Conservation (phyloP, 53 echinoderm and acorn worm species). For the Apostichopus leukothele region DNA sequence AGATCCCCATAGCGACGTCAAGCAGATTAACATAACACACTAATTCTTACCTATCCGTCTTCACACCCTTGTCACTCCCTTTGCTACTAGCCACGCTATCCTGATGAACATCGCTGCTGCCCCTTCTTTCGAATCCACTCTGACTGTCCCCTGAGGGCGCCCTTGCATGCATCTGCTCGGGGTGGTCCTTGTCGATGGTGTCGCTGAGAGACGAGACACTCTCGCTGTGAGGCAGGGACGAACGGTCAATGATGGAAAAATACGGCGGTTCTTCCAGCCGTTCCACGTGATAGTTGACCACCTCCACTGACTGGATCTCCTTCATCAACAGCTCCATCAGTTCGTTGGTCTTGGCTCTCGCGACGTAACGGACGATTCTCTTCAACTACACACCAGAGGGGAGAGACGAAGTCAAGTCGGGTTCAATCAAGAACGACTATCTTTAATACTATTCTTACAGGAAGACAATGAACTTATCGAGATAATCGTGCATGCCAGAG, state of each 20-base stretch:
- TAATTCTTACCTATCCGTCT: constrained; percentile 15
- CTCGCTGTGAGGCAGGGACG: constrained; percentile 71
- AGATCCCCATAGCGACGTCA: no score
- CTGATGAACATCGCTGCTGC: neutral
- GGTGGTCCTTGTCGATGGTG: constrained; percentile 69
- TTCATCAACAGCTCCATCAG: constrained; percentile 96
- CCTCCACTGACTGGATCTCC: constrained; percentile 87
- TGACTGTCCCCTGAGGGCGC: constrained; percentile 21
- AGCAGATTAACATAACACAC: neutral
- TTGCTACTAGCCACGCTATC: neutral
- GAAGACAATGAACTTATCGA: neutral
- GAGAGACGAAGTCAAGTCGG: neutral
- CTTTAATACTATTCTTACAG: no score
- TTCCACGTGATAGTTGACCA: constrained; percentile 90
- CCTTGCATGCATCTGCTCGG: constrained; percentile 9
- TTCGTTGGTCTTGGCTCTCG: constrained; percentile 86
- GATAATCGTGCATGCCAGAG: no score
- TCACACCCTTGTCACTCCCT: constrained; percentile 39
- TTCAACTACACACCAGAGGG: constrained; percentile 60
- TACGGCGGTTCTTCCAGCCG: constrained; percentile 83
- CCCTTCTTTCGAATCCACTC: constrained; percentile 27
- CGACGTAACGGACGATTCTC: constrained; percentile 84
- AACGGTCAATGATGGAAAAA: constrained; percentile 80
- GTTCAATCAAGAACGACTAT: no score
- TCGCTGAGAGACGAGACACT: constrained; percentile 85